Evolutionary conservation across 2,888 invertebrate species (phyloP).

Genomic region (Pseudococcus viburni): DNA sequence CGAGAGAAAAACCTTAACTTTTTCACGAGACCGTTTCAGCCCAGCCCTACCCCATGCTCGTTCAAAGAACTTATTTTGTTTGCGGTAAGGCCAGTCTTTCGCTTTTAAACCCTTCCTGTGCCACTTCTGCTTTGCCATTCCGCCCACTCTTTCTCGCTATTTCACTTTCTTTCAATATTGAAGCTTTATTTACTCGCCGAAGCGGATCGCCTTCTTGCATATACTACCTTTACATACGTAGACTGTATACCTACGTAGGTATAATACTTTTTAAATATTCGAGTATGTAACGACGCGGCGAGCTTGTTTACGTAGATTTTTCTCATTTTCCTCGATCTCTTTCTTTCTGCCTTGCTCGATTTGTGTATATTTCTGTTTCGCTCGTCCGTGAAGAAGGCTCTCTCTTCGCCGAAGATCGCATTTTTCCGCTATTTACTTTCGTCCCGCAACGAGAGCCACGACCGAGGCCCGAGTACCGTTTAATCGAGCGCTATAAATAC

Average conservation of each 20-base stretch:
- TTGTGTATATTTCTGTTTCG: neutral
- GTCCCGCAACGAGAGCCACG: neutral
- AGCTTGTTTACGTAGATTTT: conserved; percentile 35
- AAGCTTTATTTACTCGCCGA: conserved; percentile 50
- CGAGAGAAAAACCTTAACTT: conserved; percentile 28
- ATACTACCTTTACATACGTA: neutral
- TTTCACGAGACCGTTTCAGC: conserved; percentile 18
- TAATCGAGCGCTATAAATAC: conserved; percentile 56
- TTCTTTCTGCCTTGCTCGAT: neutral
- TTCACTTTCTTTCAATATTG: conserved; percentile 57
- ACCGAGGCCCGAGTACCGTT: neutral
- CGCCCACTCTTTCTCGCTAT: conserved; percentile 32
- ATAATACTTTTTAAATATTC: conserved; percentile 35
- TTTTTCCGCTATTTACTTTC: conserved; percentile 27
- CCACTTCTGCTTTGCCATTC: neutral
- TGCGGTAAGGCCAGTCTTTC: conserved; percentile 48
- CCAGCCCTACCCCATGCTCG: neutral
- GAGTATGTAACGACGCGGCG: conserved; percentile 5
- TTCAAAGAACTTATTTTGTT: conserved; percentile 54
- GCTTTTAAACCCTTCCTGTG: conserved; percentile 1
- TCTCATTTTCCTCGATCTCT: neutral
- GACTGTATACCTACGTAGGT: neutral
- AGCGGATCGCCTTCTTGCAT: conserved; percentile 26
- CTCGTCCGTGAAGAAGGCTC: conserved; percentile 1
- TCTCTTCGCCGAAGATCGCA: conserved; percentile 22